Evolutionary conservation across 2,888 invertebrate genomes (phyloP).

Genomic region (Campoplex capitator): DNA sequence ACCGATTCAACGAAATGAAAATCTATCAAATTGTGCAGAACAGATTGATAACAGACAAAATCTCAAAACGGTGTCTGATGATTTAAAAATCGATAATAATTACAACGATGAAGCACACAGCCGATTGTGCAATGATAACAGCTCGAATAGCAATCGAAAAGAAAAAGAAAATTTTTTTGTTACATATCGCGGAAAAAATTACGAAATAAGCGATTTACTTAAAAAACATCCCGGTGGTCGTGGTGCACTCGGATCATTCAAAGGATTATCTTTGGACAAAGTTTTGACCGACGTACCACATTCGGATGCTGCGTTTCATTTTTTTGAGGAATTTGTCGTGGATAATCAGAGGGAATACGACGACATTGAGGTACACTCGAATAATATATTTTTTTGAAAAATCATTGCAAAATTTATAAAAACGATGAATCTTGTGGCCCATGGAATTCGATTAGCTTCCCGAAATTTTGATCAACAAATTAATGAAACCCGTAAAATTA

Average conservation of each 20-base stretch:
- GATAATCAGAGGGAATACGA: conserved; percentile 75
- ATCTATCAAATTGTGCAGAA: conserved; percentile 1
- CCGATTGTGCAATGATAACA: conserved; percentile 15
- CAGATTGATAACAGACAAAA: background rate
- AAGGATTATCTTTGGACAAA: conserved; percentile 86
- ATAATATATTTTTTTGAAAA: background rate
- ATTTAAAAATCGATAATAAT: background rate
- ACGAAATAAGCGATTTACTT: conserved; percentile 89
- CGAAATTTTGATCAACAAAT: background rate
- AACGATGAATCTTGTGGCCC: background rate
- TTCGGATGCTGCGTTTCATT: conserved; percentile 88
- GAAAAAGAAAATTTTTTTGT: conserved; percentile 81
- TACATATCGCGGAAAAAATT: conserved; percentile 85
- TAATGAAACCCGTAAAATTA: background rate
- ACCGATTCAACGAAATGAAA: conserved; percentile 5
- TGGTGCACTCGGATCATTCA: conserved; percentile 87
- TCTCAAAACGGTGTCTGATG: background rate
- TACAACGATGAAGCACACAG: conserved; percentile 5
- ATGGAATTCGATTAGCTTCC: background rate
- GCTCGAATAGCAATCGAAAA: background rate
- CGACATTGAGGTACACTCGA: conserved; percentile 76
- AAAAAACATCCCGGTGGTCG: conserved; percentile 91
- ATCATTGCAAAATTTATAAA: background rate
- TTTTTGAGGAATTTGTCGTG: conserved; percentile 88
- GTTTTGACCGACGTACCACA: conserved; percentile 87